A percentile compares a stretch with the other conserved stretches of the same genome.
Conservation (phyloP, 2,113 vertebrate genomes). For the Rhea pennata region DNA sequence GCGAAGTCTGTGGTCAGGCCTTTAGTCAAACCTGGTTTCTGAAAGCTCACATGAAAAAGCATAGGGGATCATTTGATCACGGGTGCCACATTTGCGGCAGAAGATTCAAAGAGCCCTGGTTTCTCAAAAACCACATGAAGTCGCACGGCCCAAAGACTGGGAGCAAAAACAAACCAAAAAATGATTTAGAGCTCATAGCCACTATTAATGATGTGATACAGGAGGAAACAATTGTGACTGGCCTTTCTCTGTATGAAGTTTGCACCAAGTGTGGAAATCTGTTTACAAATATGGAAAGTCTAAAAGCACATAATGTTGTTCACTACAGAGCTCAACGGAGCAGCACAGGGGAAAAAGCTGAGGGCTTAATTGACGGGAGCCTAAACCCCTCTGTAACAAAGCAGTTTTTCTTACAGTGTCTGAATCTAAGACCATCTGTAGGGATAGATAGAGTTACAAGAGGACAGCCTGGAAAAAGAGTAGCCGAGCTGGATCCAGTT, state of each 20-base stretch:
- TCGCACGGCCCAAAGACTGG: constrained; percentile 85
- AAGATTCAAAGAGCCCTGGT: constrained; percentile 95
- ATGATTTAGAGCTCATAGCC: constrained; percentile 82
- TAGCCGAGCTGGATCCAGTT: constrained; percentile 91
- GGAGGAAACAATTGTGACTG: constrained; percentile 84
- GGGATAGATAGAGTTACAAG: constrained; percentile 57
- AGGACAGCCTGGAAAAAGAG: constrained; percentile 80
- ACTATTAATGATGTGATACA: constrained; percentile 92
- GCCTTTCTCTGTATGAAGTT: constrained; percentile 89
- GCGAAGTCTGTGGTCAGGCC: constrained; percentile 91
- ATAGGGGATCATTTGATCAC: constrained; percentile 89
- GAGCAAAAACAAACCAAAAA: constrained; percentile 83
- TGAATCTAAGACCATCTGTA: constrained; percentile 80
- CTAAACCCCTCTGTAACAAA: constrained; percentile 78
- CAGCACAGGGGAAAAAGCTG: background rate
- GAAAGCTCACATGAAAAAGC: constrained; percentile 97
- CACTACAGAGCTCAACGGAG: constrained; percentile 76
- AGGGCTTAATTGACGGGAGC: constrained; percentile 49
- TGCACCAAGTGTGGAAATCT: constrained; percentile 95
- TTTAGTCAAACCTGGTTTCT: constrained; percentile 94
- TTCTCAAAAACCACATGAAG: constrained; percentile 98
- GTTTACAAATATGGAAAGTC: constrained; percentile 90
- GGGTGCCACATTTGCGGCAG: constrained; percentile 93
- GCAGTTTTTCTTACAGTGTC: constrained; percentile 85
- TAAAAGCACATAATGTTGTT: constrained; percentile 87